Percentiles rank a stretch among this genome's conserved stretches.
Conservation (phyloP, 2,888 invertebrate genomes). For the Oligia fasciuncula region DNA sequence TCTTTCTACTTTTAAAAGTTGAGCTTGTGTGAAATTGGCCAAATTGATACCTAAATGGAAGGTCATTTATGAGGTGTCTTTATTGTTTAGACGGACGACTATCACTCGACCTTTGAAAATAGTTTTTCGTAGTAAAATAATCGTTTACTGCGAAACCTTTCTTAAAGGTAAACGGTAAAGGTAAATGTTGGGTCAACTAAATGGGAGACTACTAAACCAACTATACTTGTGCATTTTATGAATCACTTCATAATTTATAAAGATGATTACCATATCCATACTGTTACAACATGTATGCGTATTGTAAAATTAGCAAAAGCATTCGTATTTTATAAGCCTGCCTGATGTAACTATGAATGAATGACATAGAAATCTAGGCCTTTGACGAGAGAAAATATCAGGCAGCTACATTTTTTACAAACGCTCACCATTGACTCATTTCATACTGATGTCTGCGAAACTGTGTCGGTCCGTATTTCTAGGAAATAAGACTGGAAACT, state of each 20-base stretch:
- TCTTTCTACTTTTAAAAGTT: slow-evolving; percentile 13
- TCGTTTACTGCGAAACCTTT: background rate
- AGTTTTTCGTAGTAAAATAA: background rate
- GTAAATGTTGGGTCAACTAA: background rate
- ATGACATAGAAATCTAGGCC: background rate
- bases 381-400: slow-evolving; percentile 27
- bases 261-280: background rate
- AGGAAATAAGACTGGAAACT: slow-evolving; percentile 7
- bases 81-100: background rate
- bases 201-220: background rate
- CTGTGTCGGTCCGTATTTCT: slow-evolving; percentile 13
- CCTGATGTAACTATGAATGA: background rate
- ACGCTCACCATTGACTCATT: slow-evolving; percentile 31
- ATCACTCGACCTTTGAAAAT: background rate
- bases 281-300: background rate
- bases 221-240: background rate
- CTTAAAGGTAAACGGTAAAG: background rate
- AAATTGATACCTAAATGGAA: slow-evolving; percentile 7
- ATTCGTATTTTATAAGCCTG: background rate
- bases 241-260: background rate
- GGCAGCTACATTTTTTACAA: slow-evolving; percentile 8
- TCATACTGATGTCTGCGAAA: slow-evolving; percentile 16
- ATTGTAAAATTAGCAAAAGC: background rate
- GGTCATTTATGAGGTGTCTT: background rate
- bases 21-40: slow-evolving; percentile 16